These are phyloP conservation scores for Desmophyllum pertusum DNA, from an alignment of 92 coral and sea anemone species.

Conservation along the genomic window DNA sequence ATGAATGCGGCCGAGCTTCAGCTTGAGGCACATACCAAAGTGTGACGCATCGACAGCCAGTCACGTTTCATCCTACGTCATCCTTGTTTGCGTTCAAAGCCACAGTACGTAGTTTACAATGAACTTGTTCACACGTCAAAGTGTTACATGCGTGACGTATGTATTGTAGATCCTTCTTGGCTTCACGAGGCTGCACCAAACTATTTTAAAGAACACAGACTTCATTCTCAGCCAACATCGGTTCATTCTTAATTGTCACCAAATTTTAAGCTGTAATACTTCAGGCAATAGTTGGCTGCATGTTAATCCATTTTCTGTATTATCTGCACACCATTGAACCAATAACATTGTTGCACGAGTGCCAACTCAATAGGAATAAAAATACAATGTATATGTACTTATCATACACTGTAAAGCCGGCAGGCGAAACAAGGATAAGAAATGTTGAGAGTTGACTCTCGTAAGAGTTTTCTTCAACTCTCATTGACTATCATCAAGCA, in stretches of 20 bases:
- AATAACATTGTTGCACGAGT: neutral
- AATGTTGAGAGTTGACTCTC: too few relatives aligned
- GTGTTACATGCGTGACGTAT: slow-evolving; percentile 95
- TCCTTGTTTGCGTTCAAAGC: slow-evolving; percentile 84
- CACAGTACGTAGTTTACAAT: slow-evolving; percentile 87
- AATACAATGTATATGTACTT: neutral
- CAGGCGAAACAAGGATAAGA: too few relatives aligned
- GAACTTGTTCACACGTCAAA: slow-evolving; percentile 94
- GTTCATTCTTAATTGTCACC: slow-evolving; percentile 54
- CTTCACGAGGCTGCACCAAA: slow-evolving; percentile 79
- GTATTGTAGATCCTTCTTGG: slow-evolving; percentile 91
- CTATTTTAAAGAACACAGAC: slow-evolving; percentile 82
- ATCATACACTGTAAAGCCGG: too few relatives aligned
- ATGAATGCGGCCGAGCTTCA: slow-evolving; percentile 96
- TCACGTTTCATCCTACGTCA: slow-evolving; percentile 90
- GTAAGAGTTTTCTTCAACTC: too few relatives aligned
- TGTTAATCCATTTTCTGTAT: neutral
- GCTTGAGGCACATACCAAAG: slow-evolving; percentile 93
- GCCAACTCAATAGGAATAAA: neutral
- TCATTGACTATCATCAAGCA: too few relatives aligned
- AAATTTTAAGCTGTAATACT: neutral
- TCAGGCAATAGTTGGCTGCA: neutral
- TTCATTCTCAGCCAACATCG: slow-evolving; percentile 77
- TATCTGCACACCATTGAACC: neutral
- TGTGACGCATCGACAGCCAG: slow-evolving; percentile 77